A percentile compares a stretch with the other conserved stretches of the same genome.
phyloP scores from a whole-genome alignment of 2,797 vertebrate species.

The Leucoraja ocellata region DNA sequence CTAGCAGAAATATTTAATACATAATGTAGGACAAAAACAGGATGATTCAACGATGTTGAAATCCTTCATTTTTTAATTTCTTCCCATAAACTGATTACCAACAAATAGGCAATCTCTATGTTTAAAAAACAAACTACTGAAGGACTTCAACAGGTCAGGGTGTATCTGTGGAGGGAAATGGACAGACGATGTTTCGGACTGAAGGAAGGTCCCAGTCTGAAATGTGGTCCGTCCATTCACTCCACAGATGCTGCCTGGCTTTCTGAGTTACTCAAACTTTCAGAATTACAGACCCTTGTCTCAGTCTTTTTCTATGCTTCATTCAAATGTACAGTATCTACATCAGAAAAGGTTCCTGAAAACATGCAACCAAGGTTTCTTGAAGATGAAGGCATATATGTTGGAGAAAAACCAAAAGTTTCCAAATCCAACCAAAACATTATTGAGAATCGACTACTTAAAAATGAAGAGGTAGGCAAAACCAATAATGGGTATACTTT shows the following conservation, averaged over 20 bases:
- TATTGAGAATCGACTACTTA: constrained; percentile 82
- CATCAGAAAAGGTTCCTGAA: constrained; percentile 74
- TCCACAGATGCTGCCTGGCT: no score
- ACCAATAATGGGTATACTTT: background rate
- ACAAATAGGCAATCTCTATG: background rate
- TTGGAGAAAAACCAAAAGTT: constrained; percentile 71
- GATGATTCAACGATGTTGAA: background rate
- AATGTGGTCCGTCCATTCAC: no score
- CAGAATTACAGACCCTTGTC: no score
- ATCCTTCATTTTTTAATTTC: background rate
- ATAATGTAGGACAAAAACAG: background rate
- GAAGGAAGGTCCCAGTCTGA: no score
- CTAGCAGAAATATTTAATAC: background rate
- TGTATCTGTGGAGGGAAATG: no score
- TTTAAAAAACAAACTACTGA: no score
- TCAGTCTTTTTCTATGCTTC: background rate
- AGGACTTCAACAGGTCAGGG: no score
- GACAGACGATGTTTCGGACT: no score
- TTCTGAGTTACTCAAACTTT: no score
- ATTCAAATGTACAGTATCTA: constrained; percentile 61
- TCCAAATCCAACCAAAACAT: constrained; percentile 74
- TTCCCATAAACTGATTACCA: background rate
- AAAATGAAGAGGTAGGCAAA: constrained; percentile 67
- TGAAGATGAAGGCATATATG: constrained; percentile 93
- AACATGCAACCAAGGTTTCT: constrained; percentile 77